A percentile compares a stretch with the other conserved stretches of the same genome.
Evolutionary conservation across 2,888 invertebrate species (phyloP).

Genomic region (Agrotis puta): DNA sequence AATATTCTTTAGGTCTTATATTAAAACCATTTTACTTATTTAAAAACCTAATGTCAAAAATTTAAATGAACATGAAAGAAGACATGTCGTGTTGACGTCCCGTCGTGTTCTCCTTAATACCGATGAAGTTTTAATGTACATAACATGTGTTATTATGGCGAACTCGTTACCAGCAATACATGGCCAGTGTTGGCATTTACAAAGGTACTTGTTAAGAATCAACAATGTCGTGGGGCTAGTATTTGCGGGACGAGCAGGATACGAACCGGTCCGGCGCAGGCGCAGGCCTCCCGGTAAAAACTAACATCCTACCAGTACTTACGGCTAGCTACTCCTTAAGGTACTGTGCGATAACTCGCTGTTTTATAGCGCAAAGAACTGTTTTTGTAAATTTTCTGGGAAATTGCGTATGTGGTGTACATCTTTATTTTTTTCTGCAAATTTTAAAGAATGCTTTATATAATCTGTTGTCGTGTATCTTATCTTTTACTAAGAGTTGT

Average conservation of each 20-base stretch:
- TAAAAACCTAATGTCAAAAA: conserved; percentile 9
- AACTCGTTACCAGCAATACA: conserved; percentile 54
- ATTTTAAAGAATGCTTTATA: not conserved
- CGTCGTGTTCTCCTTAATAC: conserved; percentile 29
- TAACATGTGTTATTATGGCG: conserved; percentile 57
- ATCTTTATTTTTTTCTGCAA: not conserved
- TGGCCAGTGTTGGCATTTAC: conserved; percentile 69
- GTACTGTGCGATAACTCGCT: conserved; percentile 45
- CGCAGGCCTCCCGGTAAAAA: conserved; percentile 78
- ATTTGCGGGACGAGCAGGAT: conserved; percentile 82
- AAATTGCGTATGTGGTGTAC: not conserved
- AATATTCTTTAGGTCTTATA: too few species aligned
- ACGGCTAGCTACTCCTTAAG: conserved; percentile 61
- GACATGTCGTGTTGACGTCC: conserved; percentile 22
- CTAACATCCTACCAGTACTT: conserved; percentile 72
- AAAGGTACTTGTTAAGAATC: conserved; percentile 67
- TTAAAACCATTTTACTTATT: not conserved
- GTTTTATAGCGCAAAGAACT: conserved; percentile 22
- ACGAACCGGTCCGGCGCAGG: conserved; percentile 78
- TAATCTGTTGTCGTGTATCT: too few species aligned
- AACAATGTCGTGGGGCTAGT: conserved; percentile 79
- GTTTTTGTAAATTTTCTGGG: conserved; percentile 17
- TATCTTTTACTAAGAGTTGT: too few species aligned
- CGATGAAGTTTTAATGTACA: conserved; percentile 45
- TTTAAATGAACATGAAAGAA: conserved; percentile 12